Conservation (phyloP, 2,797 vertebrate genomes). For the Phrynocephalus vlangalii region DNA sequence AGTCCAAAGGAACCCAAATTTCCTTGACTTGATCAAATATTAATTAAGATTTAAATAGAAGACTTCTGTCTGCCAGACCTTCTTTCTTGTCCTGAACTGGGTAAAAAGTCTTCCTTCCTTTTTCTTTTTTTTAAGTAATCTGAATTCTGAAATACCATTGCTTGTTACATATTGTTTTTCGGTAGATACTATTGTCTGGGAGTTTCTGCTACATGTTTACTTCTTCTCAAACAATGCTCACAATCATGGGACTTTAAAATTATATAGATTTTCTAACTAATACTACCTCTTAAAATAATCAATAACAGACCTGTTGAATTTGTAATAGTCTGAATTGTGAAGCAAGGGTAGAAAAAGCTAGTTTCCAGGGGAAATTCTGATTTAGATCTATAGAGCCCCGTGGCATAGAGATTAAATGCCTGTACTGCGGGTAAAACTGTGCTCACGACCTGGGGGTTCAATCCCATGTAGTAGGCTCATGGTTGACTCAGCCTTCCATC, state of each 20-base stretch:
- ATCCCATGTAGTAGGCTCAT: too few species aligned
- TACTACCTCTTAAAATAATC: neutral
- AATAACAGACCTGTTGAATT: neutral
- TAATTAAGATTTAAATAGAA: neutral
- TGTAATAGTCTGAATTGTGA: neutral
- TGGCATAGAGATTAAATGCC: too few species aligned
- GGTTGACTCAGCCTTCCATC: too few species aligned
- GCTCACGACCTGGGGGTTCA: too few species aligned
- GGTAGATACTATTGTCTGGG: too few species aligned
- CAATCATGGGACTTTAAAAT: constrained; percentile 29
- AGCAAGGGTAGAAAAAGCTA: neutral
- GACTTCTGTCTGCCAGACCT: neutral
- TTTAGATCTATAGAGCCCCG: neutral
- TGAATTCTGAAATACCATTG: constrained; percentile 24
- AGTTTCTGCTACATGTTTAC: neutral
- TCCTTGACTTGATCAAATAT: neutral
- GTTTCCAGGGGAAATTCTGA: neutral
- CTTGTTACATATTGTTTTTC: neutral
- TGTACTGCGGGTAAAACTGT: too few species aligned
- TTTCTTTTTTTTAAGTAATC: neutral
- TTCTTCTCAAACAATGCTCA: constrained; percentile 37
- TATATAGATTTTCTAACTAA: constrained; percentile 2
- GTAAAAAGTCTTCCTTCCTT: constrained; percentile 1
- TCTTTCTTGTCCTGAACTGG: constrained; percentile 17
- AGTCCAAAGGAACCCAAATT: too few species aligned